Evolutionary conservation across 92 coral and sea anemone species (phyloP).

Genomic region (Plumapathes pennacea): DNA sequence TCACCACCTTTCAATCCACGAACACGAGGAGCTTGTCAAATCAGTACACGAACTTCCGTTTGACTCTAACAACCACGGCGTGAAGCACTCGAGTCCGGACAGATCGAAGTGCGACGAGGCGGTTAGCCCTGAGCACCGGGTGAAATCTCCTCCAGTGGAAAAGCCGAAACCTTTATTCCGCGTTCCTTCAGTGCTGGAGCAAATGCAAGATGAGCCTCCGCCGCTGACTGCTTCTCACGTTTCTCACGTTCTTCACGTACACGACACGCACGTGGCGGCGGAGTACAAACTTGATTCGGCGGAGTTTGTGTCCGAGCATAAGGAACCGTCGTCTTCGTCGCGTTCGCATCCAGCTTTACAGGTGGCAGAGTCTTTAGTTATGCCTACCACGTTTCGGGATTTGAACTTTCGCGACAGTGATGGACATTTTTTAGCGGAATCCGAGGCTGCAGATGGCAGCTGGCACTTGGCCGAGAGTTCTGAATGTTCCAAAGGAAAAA

Average conservation of each 20-base stretch:
- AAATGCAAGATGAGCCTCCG: conserved; percentile 67
- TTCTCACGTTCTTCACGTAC: no score
- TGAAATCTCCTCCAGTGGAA: not conserved
- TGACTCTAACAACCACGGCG: conserved; percentile 13
- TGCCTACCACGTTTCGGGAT: conserved; percentile 56
- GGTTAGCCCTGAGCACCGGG: conserved; percentile 24
- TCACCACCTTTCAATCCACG: conserved; percentile 37
- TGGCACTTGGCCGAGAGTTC: conserved; percentile 32
- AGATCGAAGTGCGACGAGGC: conserved; percentile 24
- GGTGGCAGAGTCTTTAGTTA: conserved; percentile 45
- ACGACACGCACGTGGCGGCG: conserved; percentile 54
- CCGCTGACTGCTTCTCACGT: conserved; percentile 18
- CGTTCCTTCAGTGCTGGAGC: conserved; percentile 80
- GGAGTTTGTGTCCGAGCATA: conserved; percentile 64
- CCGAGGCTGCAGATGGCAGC: conserved; percentile 40
- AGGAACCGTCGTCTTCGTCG: conserved; percentile 53
- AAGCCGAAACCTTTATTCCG: conserved; percentile 32
- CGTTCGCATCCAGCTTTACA: conserved; percentile 71
- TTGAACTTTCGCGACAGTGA: conserved; percentile 60
- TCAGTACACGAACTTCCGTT: conserved; percentile 24
- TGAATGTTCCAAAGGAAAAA: no score
- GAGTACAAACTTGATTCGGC: conserved; percentile 81
- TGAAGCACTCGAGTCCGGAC: conserved; percentile 22
- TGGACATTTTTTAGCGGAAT: conserved; percentile 46
- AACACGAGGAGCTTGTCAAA: conserved; percentile 35